Percentiles rank a stretch among this genome's conserved stretches.
phyloP scores from a whole-genome alignment of 1,140 invertebrate genomes.

The Drosophila ogumai region DNA sequence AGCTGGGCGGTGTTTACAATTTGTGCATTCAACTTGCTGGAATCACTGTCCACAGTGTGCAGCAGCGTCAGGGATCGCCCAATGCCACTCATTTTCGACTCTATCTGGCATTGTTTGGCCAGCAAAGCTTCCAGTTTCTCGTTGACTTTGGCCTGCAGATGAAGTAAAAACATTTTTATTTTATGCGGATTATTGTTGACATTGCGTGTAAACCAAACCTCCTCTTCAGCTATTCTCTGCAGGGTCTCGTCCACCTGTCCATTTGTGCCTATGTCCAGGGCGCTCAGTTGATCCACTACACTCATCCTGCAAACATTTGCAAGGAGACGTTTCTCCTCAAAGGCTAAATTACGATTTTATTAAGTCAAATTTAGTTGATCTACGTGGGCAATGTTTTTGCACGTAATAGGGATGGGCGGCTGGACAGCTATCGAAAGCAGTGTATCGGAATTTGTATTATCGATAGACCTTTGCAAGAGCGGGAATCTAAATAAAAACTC shows the following conservation, averaged over 20 bases:
- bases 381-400: conserved; percentile 35
- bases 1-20: conserved; percentile 94
- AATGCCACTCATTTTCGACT: conserved; percentile 86
- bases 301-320: conserved; percentile 26
- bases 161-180: not conserved
- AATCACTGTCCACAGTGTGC: conserved; percentile 88
- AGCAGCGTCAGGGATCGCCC: conserved; percentile 87
- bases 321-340: not conserved
- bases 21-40: conserved; percentile 91
- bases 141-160: conserved; percentile 85
- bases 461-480: not conserved
- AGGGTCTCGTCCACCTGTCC: conserved; percentile 61
- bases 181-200: conserved; percentile 1
- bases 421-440: not conserved
- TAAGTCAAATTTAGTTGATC: not conserved
- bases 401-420: conserved; percentile 8
- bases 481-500: not conserved
- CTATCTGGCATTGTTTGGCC: conserved; percentile 86
- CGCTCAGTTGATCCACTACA: conserved; percentile 31
- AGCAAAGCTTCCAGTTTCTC: conserved; percentile 86
- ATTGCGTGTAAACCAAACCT: conserved; percentile 32
- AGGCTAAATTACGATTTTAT: not conserved
- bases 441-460: conserved; percentile 7
- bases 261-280: conserved; percentile 54
- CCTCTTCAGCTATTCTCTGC: conserved; percentile 57